Evolutionary conservation across 2,888 invertebrate genomes (phyloP), one percentile per base, ranked within the genome.

Genomic region (Nasonia oneida): DNA sequence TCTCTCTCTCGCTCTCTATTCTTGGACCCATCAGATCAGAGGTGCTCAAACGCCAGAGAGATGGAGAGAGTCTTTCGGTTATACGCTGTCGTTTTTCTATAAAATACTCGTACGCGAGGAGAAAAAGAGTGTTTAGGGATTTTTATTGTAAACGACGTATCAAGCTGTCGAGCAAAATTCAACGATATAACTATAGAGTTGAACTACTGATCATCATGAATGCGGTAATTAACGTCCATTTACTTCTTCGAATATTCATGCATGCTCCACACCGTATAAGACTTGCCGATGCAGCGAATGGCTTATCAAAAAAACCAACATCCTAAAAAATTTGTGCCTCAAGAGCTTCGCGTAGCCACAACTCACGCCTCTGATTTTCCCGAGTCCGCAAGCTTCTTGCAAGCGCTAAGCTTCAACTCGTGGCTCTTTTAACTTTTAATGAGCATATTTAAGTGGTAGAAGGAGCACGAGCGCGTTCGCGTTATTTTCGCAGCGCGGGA

Each of bases 21-120:
- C 90, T 88, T 90, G 87, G 90, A 90, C 89, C 90, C 88, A 87
- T 88, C 87, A 89, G 89, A 89, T 90, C 91, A 90, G 91, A 89
- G 92, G 90, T 91, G 91, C 91, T 93, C 92, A 90, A 90, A 90
- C 83, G 57, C 57, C 57, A 61, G 57, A n/a, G 84, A 75, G 71
- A 61, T 18, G 6, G 57, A 29, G 67, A 29, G 64, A 64, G n/a
- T n/a, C 18, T 64, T 53, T 70, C 61, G 53, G 50, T 18, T 80
- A 67, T 39, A 50, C 29, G 42, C 71, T 12, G 39, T 71, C 1
- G 37, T 50, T 50, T 50, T 50, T 76, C 47, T 70, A n/a, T 37
- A 70, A 71, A 80, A 29, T 57, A 39, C 15, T 29, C 23, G 39
- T 23, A n/a, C 33, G 73, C 33, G 73, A 15, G 10, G 23, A 74